phyloP scores from a whole-genome alignment of 2,113 vertebrate species.

The Rhombomys opimus region DNA sequence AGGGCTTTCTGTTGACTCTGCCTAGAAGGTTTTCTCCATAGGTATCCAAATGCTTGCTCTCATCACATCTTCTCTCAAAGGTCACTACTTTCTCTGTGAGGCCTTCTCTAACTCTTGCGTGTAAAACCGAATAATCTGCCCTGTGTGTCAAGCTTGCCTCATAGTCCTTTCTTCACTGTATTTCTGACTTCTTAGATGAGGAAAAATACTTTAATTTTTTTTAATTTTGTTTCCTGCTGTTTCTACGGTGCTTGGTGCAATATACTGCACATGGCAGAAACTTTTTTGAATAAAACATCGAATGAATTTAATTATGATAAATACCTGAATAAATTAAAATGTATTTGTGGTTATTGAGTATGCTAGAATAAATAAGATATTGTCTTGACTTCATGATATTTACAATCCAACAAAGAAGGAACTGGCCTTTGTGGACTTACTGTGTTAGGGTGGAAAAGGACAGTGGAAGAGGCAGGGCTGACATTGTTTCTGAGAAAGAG shows the following conservation, averaged over 20 bases:
- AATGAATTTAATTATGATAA: not conserved
- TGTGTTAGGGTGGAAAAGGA: not conserved
- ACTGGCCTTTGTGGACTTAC: not conserved
- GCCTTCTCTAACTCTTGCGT: not conserved
- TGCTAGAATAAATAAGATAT: not conserved
- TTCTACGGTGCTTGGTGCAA: not conserved
- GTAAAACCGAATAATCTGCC: not conserved
- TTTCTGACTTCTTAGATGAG: conserved; percentile 31
- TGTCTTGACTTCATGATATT: not conserved
- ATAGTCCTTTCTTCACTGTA: not conserved
- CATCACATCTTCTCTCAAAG: not conserved
- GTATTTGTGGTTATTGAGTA: not conserved
- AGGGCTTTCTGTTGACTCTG: not conserved
- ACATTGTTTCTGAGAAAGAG: not conserved
- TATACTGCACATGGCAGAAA: not conserved
- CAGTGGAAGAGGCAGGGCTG: not conserved
- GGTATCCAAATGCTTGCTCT: not conserved
- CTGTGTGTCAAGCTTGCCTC: not conserved
- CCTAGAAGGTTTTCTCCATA: not conserved
- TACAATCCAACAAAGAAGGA: not conserved
- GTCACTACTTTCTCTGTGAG: not conserved
- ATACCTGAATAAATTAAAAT: not conserved
- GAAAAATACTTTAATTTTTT: not conserved
- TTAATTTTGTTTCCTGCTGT: not conserved
- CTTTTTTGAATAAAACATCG: not conserved